Base-by-base conservation (phyloP, 2,113 vertebrate genomes). In the Tragelaphus scriptus region DNA sequence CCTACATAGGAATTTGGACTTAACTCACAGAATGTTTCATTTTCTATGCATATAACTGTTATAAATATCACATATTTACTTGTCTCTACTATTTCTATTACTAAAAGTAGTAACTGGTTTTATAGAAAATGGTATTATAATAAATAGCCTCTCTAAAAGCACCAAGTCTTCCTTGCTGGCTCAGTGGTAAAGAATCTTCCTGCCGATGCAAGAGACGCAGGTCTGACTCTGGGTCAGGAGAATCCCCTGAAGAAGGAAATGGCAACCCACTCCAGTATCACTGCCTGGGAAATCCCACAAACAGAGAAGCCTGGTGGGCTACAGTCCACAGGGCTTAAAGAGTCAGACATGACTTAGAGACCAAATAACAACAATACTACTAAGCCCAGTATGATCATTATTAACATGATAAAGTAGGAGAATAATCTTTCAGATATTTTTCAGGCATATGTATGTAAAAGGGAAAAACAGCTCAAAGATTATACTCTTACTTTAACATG, bases 161-260 rank as follows among this genome's bases (percentile, higher is more conserved):
- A 71, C 13, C 3, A 84, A 36, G 21, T 40, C 36, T 75, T 11
- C 10, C 36, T 5, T 11, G 21, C 36, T 11, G 21, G 36, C 68
- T 44, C 68, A 75, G 36, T 12, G 36, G 21, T 40, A 3, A 75
- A 44, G 68, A 44, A 14, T 13, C 68, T n/a, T 5, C 19, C 19
- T 12, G 36, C 10, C 5, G 40, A 0, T 7, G 68, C 68, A 25
- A 13, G 21, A 7, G 68, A 25, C 2, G 0, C 0, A 1, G 21
- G 68, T 13, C 13, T 40, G 21, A 25, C 32, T 36, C 68, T 1
- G 0, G 21, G n/a, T 75, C 36, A 44, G 68, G 21, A 75, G 68
- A 7, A 13, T 25, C 21, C 11, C 21, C 68, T 25, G 21, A 75
- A 44, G 68, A 75, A 40, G 68, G 21, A 13, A 75, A 44, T 2